Evolutionary conservation across 2,797 vertebrate species (phyloP).

Genomic region (Columba guinea): DNA sequence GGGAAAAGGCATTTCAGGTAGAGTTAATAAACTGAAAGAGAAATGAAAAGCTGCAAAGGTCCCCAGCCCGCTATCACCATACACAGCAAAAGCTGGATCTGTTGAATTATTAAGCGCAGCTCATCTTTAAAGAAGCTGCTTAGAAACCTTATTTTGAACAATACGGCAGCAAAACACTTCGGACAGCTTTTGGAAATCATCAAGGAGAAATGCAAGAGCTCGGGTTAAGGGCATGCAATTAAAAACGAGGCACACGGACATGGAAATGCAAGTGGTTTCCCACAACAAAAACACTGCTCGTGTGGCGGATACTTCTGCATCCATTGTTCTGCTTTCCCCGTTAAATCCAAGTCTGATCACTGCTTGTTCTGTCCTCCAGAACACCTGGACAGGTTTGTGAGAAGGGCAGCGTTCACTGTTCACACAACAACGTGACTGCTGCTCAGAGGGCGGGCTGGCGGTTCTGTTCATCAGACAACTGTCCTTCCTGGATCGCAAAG

Average conservation of each 20-base stretch:
- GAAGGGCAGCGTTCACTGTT: not conserved
- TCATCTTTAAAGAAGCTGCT: not conserved
- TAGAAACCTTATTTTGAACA: not conserved
- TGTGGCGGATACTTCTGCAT: rapidly evolving
- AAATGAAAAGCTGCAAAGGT: not conserved
- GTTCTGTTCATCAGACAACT: not conserved
- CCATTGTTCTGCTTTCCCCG: not conserved
- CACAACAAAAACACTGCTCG: not conserved
- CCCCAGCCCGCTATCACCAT: not conserved
- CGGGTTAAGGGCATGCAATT: rapidly evolving
- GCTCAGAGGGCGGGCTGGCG: not conserved
- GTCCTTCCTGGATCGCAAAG: no score
- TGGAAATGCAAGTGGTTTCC: not conserved
- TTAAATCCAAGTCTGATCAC: not conserved
- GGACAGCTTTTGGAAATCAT: rapidly evolving
- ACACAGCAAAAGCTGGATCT: not conserved
- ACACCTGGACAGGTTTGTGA: not conserved
- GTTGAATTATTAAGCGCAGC: not conserved
- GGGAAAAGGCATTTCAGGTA: not conserved
- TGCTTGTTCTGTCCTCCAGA: not conserved
- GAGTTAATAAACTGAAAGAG: not conserved
- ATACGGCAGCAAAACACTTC: not conserved
- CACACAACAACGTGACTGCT: not conserved
- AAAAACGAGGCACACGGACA: not conserved
- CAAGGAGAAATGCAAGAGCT: not conserved